Conservation (phyloP, 2,113 vertebrate species). For the Apodemus speciosus region DNA sequence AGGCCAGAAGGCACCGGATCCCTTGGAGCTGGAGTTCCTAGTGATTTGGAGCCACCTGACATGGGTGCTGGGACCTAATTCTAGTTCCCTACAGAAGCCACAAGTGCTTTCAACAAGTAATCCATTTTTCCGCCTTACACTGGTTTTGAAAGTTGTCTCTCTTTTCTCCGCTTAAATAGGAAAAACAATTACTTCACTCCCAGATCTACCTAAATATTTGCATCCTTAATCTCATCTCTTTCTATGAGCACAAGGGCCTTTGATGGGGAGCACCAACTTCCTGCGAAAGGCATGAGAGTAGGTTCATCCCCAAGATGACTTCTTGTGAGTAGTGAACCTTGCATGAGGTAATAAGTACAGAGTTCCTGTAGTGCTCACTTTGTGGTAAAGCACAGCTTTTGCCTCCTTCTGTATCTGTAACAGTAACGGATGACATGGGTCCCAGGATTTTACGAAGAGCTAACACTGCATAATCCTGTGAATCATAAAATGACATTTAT, state of each 20-base stretch:
- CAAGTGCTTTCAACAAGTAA: too few relatives aligned
- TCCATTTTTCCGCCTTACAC: not conserved
- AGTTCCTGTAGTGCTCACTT: not conserved
- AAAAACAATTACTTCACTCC: not conserved
- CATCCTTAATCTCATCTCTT: not conserved
- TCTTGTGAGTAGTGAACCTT: not conserved
- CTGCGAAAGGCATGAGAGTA: not conserved
- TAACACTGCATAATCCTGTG: constrained; percentile 10
- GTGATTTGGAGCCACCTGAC: not conserved
- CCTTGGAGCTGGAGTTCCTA: not conserved
- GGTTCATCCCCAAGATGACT: not conserved
- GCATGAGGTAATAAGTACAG: not conserved
- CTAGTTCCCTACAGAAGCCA: too few relatives aligned
- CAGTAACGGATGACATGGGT: not conserved
- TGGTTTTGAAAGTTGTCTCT: not conserved
- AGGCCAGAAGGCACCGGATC: not conserved
- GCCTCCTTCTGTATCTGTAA: not conserved
- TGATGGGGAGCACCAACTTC: not conserved
- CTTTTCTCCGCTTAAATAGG: not conserved
- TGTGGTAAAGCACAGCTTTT: not conserved
- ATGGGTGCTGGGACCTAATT: not conserved
- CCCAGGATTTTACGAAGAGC: not conserved
- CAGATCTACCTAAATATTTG: not conserved
- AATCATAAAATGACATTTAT: constrained; percentile 33
- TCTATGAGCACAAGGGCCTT: not conserved